Percentiles rank a stretch among this genome's conserved stretches.
Evolutionary conservation across 2,797 vertebrate genomes (phyloP).

Genomic region (Cheracebus regulus): DNA sequence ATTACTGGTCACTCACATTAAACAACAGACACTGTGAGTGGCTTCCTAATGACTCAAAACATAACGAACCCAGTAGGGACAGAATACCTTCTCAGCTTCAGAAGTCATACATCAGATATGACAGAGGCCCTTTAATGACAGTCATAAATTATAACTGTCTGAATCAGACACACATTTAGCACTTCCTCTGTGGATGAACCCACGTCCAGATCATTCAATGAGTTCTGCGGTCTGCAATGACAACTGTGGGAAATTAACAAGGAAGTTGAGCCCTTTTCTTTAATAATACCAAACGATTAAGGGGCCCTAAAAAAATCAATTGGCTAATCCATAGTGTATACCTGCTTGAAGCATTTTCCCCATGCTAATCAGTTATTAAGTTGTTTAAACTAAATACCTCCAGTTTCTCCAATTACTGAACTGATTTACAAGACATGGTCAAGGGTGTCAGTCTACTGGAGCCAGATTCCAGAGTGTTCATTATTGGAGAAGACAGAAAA

Average conservation of each 20-base stretch:
- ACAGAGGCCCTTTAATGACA: neutral
- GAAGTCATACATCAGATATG: neutral
- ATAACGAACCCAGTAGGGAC: neutral
- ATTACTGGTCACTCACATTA: neutral
- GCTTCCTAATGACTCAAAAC: neutral
- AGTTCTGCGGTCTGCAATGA: neutral
- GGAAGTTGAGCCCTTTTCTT: neutral
- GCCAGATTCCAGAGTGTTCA: neutral
- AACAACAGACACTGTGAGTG: neutral
- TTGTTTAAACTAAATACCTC: constrained; percentile 69
- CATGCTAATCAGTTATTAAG: constrained; percentile 45
- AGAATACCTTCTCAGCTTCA: neutral
- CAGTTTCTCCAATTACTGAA: neutral
- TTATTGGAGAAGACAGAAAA: neutral
- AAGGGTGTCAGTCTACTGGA: neutral
- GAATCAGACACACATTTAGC: neutral
- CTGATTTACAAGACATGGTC: constrained; percentile 44
- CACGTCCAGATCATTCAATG: neutral
- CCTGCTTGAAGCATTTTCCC: constrained; percentile 63
- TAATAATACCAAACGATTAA: constrained; percentile 57
- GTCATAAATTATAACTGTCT: neutral
- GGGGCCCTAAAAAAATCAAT: constrained; percentile 38
- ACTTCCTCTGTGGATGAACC: neutral
- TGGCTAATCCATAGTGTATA: constrained; percentile 36
- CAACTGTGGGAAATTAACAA: neutral